phyloP scores from a whole-genome alignment of 2,888 invertebrate species.

The Idaea aversata region DNA sequence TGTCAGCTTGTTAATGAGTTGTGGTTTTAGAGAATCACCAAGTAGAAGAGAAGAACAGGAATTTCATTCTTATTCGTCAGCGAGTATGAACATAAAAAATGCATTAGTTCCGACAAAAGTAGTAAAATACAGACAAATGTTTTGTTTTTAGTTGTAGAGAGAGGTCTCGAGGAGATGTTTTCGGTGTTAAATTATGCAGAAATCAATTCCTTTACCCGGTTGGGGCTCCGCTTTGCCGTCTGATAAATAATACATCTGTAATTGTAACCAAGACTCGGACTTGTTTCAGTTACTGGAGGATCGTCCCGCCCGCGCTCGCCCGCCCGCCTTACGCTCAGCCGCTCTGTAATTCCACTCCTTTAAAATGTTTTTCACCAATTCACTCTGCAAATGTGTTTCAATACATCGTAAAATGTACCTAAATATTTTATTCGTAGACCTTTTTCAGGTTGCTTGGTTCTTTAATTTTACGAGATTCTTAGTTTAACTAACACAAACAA shows the following conservation, averaged over 20 bases:
- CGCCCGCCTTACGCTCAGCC: conserved; percentile 1
- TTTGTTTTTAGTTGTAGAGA: conserved; percentile 72
- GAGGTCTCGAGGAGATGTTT: conserved; percentile 70
- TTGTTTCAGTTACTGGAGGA: conserved; percentile 32
- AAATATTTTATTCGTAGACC: conserved; percentile 5
- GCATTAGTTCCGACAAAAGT: conserved; percentile 65
- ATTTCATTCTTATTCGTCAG: conserved; percentile 39
- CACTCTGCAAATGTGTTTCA: not conserved
- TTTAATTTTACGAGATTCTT: not conserved
- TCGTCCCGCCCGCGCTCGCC: conserved; percentile 4
- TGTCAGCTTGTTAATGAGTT: not conserved
- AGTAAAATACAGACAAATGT: conserved; percentile 75
- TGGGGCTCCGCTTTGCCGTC: conserved; percentile 52
- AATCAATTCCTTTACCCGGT: conserved; percentile 76
- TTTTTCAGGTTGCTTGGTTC: not conserved
- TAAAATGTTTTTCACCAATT: conserved; percentile 1
- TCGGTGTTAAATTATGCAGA: conserved; percentile 77
- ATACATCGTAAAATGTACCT: conserved; percentile 5
- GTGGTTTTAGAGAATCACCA: not conserved
- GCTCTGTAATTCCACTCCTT: not conserved
- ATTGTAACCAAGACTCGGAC: conserved; percentile 61
- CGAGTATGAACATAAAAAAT: conserved; percentile 55
- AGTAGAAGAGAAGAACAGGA: conserved; percentile 10
- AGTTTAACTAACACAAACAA: not conserved
- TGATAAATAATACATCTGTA: conserved; percentile 77